These are phyloP conservation scores for Neria commutata DNA, from an alignment of 2,888 invertebrate species.

Conservation along the genomic window DNA sequence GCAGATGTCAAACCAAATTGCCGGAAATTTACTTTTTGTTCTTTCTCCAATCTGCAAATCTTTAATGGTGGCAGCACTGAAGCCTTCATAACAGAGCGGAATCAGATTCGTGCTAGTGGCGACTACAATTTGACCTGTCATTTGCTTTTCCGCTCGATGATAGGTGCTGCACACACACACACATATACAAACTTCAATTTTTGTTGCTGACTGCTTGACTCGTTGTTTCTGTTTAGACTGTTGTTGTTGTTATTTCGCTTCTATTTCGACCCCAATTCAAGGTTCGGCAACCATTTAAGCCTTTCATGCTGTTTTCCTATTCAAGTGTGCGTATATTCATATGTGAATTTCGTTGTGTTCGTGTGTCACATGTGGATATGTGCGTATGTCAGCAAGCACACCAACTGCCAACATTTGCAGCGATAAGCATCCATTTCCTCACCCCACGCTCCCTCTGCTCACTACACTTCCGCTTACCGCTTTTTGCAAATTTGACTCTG, in stretches of 20 bases:
- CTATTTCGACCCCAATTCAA: not conserved
- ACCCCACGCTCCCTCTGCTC: not conserved
- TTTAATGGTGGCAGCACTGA: too few relatives aligned
- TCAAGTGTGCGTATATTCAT: too few relatives aligned
- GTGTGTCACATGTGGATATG: too few relatives aligned
- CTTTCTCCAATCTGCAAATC: too few relatives aligned
- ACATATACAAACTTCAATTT: not conserved
- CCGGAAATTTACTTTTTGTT: too few relatives aligned
- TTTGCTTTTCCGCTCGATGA: conserved; percentile 40
- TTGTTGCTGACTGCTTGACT: conserved; percentile 8
- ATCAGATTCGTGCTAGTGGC: conserved; percentile 32
- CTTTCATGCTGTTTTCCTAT: too few relatives aligned
- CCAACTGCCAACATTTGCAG: conserved; percentile 13
- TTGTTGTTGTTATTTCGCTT: too few relatives aligned
- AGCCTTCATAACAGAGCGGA: too few relatives aligned
- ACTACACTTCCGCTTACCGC: not conserved
- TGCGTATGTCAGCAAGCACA: conserved; percentile 9
- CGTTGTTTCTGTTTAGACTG: too few relatives aligned
- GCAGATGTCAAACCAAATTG: too few relatives aligned
- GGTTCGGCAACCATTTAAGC: not conserved
- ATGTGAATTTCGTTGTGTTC: too few relatives aligned
- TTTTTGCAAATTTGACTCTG: too few relatives aligned
- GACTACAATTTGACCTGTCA: conserved; percentile 50
- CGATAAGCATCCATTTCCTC: conserved; percentile 7
- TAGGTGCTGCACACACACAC: not conserved